phyloP scores from a whole-genome alignment of 2,797 vertebrate species.

The Galago senegalensis region DNA sequence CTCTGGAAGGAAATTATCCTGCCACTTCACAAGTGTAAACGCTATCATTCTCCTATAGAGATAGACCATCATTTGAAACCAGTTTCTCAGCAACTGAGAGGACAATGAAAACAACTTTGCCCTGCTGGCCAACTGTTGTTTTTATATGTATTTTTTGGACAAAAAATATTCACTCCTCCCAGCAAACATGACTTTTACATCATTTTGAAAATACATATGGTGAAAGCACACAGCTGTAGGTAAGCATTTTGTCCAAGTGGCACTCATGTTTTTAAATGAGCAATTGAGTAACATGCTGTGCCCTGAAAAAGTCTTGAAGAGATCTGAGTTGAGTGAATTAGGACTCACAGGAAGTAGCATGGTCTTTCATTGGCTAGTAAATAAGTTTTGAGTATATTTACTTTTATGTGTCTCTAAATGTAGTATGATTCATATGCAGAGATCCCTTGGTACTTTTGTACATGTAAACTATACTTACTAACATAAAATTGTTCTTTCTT shows the following conservation, averaged over 20 bases:
- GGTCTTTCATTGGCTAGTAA: neutral
- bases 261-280: constrained; percentile 30
- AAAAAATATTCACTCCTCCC: constrained; percentile 10
- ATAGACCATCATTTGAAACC: constrained; percentile 73
- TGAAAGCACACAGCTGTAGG: neutral
- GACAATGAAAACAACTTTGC: constrained; percentile 72
- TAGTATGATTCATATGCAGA: constrained; percentile 16
- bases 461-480: neutral
- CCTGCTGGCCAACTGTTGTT: constrained; percentile 25
- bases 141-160: constrained; percentile 39
- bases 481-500: constrained; percentile 29
- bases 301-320: neutral
- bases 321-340: neutral
- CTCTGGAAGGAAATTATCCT: constrained; percentile 24
- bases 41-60: constrained; percentile 58
- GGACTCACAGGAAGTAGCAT: neutral
- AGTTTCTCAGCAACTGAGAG: constrained; percentile 58
- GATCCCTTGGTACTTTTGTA: neutral
- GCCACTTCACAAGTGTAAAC: constrained; percentile 37
- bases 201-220: constrained; percentile 33
- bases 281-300: neutral
- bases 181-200: constrained; percentile 30
- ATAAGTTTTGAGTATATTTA: neutral
- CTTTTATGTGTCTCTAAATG: constrained; percentile 18
- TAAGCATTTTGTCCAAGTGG: neutral